Evolutionary conservation across 2,888 invertebrate genomes (phyloP).

Genomic region (Plagiodera versicolora): DNA sequence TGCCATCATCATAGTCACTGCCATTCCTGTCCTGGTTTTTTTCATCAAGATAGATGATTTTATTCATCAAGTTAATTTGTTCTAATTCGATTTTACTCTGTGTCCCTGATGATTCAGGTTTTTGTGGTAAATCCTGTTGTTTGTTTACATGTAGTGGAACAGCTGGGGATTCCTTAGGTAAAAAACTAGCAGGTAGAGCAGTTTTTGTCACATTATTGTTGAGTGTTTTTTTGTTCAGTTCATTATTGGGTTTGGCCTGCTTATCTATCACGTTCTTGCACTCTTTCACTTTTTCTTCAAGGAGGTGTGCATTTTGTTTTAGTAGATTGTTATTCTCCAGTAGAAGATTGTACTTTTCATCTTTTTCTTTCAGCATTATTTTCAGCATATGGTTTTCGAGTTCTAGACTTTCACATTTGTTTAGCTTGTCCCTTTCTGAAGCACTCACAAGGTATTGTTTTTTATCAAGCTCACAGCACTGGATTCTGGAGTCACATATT

Average conservation of each 20-base stretch:
- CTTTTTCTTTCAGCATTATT: too few species aligned
- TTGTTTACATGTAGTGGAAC: background rate
- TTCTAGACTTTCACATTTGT: too few species aligned
- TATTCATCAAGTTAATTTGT: conserved; percentile 1
- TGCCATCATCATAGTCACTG: background rate
- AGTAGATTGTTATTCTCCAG: background rate
- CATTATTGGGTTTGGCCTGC: background rate
- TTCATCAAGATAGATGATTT: background rate
- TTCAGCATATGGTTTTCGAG: too few species aligned
- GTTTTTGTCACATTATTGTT: conserved; percentile 4
- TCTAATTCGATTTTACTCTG: background rate
- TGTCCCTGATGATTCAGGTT: conserved; percentile 1
- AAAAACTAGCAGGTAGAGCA: conserved; percentile 2
- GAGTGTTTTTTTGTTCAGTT: conserved; percentile 1
- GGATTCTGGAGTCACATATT: too few species aligned
- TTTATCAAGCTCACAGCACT: too few species aligned
- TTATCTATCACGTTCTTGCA: background rate
- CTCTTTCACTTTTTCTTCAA: background rate
- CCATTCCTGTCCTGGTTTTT: background rate
- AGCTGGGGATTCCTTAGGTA: conserved; percentile 2
- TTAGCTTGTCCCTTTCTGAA: too few species aligned
- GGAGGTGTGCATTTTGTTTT: conserved; percentile 4
- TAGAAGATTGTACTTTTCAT: background rate
- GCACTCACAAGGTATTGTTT: too few species aligned
- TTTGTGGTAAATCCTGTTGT: background rate